Base-by-base conservation (phyloP, 2,113 vertebrate genomes). In the Amazona guildingii region DNA sequence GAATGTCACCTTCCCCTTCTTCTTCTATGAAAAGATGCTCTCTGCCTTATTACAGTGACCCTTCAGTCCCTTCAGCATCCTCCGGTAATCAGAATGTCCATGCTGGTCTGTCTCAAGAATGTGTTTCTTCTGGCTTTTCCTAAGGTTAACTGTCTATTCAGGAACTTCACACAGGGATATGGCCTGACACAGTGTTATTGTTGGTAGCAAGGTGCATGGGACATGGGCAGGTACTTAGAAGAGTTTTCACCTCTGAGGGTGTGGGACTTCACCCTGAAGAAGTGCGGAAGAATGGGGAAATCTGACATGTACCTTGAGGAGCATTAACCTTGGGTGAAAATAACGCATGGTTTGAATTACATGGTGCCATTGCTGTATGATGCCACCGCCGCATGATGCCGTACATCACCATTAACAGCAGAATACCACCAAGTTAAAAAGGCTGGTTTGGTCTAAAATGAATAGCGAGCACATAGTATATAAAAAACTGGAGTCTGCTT, bases 381-480 rank as follows among this genome's bases (percentile, higher is more conserved):
- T 61, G 33, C 29, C 25, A 28, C 52, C 73, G 37, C 33, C 69
- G 46, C 51, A 14, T 28, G 68, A 83, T 1, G 6, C 24, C 51
- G 24, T 37, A 87, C 0, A 0, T 77, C 24, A 35, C 37, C 39
- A 37, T 24, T 46, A 78, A 31, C 12, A 66, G n/a, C 28, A 89
- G 83, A 86, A 73, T 31, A 46, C 23, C n/a, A 54, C 54, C 28
- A 46, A 12, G 28, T 49, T 37, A 24, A 73, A 96, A 89, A 51
- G 19, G 4, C 13, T 49, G 16, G 4, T 44, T 87, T 61, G 39
- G 7, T 49, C 43, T 69, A 64, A 83, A 93, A 76, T 9, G n/a
- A 77, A 11, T 52, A 76, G 43, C 0, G 0, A 72, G 27, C 8
- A 49, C 39, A 19, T 3, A 49, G 15, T 16, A 4, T 29, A 17